Conservation (phyloP, 2,888 invertebrate species). For the Halocaridina rubra region DNA sequence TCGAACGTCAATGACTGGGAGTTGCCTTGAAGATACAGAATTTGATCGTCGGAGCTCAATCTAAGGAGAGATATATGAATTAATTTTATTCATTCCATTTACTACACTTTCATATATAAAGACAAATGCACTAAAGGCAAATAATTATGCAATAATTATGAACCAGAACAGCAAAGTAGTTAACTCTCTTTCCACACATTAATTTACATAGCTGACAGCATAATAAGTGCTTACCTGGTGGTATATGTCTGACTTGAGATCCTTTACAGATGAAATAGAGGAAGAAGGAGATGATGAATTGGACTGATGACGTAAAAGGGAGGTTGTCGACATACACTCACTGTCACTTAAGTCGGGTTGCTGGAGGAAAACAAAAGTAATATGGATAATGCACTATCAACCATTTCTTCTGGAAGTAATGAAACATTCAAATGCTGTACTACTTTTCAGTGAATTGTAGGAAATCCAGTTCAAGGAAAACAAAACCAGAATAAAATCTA, state of each 20-base stretch:
- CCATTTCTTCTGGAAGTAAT: background rate
- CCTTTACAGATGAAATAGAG: conserved; percentile 66
- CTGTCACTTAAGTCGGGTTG: conserved; percentile 38
- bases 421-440: background rate
- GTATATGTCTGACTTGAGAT: conserved; percentile 65
- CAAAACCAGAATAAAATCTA: too few species aligned
- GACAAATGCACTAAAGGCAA: too few species aligned
- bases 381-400: background rate
- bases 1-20: conserved; percentile 68
- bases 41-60: conserved; percentile 56
- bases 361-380: background rate
- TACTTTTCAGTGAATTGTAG: background rate
- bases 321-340: conserved; percentile 38
- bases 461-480: background rate
- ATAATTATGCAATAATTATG: too few species aligned
- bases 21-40: conserved; percentile 51
- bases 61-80: background rate
- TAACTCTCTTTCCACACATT: too few species aligned
- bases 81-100: too few species aligned
- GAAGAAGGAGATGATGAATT: conserved; percentile 66
- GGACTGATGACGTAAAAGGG: conserved; percentile 51
- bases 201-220: too few species aligned
- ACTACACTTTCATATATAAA: too few species aligned
- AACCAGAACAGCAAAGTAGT: too few species aligned
- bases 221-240: conserved; percentile 58